Evolutionary conservation across 1,140 invertebrate species (phyloP).

Genomic region (Caenorhabditis tropicalis): DNA sequence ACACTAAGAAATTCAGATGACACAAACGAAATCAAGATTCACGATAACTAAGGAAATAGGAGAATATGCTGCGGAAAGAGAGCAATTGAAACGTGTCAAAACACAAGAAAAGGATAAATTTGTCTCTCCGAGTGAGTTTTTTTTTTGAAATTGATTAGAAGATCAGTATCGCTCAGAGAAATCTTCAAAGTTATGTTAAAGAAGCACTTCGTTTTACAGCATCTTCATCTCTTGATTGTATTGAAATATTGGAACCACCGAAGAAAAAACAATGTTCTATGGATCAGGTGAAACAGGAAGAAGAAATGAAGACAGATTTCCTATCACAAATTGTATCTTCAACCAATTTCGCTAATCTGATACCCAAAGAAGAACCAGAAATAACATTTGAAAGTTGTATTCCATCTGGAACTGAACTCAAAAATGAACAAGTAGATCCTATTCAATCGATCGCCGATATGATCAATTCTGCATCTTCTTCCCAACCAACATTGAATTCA

Average conservation of each 20-base stretch:
- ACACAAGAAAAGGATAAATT: not conserved
- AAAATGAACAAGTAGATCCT: not conserved
- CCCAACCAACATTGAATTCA: not conserved
- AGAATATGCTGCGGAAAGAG: slow-evolving; percentile 11
- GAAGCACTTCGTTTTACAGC: too few relatives aligned
- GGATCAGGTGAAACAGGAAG: too few relatives aligned
- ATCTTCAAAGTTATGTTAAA: too few relatives aligned
- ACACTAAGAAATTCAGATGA: not conserved
- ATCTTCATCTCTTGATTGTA: not conserved
- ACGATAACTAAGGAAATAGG: not conserved
- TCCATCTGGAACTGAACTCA: too few relatives aligned
- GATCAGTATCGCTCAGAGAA: too few relatives aligned
- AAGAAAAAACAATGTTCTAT: not conserved
- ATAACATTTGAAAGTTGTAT: too few relatives aligned
- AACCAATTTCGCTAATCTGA: too few relatives aligned
- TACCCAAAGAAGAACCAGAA: too few relatives aligned
- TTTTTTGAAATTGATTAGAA: too few relatives aligned
- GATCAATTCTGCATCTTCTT: not conserved
- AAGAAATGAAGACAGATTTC: too few relatives aligned
- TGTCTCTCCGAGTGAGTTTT: not conserved
- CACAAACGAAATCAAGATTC: not conserved
- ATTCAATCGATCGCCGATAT: not conserved
- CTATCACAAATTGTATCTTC: too few relatives aligned
- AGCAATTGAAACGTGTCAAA: not conserved
- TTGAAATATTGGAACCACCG: not conserved